Conservation (phyloP, 2,888 invertebrate genomes). For the Piscicola geometra region DNA sequence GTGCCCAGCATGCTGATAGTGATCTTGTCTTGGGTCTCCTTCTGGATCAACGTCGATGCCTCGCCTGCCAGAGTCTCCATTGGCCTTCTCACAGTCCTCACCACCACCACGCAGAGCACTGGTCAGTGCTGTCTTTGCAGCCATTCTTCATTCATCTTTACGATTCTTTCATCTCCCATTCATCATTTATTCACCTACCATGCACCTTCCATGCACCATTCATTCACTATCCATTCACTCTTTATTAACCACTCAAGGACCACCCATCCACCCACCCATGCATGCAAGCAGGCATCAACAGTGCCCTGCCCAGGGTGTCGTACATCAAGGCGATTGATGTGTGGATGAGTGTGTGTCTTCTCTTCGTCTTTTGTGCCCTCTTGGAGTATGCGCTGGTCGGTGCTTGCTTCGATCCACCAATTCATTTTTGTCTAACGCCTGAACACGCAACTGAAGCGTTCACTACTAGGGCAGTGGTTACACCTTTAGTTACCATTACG, state of each 20-base stretch:
- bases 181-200: no score
- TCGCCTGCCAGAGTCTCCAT: slow-evolving; percentile 83
- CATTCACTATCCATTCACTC: no score
- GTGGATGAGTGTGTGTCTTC: slow-evolving; percentile 36
- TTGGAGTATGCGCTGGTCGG: slow-evolving; percentile 52
- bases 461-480: no score
- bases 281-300: slow-evolving; percentile 73
- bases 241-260: no score
- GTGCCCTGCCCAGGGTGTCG: slow-evolving; percentile 80
- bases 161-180: no score
- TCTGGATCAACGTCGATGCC: slow-evolving; percentile 69
- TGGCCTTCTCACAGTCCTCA: slow-evolving; percentile 57
- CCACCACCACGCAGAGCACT: slow-evolving; percentile 64
- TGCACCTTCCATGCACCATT: no score
- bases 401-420: neutral
- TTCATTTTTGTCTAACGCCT: no score
- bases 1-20: slow-evolving; percentile 43
- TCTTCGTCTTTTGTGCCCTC: slow-evolving; percentile 36
- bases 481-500: no score
- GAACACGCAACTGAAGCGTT: no score
- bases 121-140: slow-evolving; percentile 31
- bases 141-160: neutral
- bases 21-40: slow-evolving; percentile 60
- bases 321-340: slow-evolving; percentile 73
- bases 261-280: neutral